A percentile compares a stretch with the other conserved stretches of the same genome.
These are phyloP conservation scores for Rhopalosiphum nymphaeae DNA, from an alignment of 2,888 invertebrate species.

Conservation along the genomic window DNA sequence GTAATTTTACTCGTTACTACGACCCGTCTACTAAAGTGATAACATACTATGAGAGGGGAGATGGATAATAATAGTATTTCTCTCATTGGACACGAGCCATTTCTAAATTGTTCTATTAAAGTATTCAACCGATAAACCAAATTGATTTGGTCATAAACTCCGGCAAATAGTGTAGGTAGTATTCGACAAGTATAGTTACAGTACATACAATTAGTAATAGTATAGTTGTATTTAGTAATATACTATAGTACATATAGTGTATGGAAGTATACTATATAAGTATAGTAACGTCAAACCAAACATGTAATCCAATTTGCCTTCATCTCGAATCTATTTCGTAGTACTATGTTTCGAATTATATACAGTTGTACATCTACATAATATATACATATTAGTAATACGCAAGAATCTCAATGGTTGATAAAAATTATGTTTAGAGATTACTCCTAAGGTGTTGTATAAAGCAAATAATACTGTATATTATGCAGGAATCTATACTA, in stretches of 20 bases:
- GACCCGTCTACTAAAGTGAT: not conserved
- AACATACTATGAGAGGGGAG: not conserved
- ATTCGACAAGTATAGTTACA: not conserved
- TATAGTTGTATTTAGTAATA: not conserved
- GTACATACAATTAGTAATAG: not conserved
- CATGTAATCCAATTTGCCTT: constrained; percentile 29
- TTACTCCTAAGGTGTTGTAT: not conserved
- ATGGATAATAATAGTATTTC: not conserved
- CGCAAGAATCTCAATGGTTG: constrained; percentile 21
- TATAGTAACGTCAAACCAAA: not conserved
- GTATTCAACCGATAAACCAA: constrained; percentile 21
- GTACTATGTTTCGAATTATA: constrained; percentile 35
- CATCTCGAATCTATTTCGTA: not conserved
- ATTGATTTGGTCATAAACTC: constrained; percentile 30
- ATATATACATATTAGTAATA: not conserved
- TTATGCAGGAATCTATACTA: no score
- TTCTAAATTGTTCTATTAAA: not conserved
- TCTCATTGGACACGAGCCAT: not conserved
- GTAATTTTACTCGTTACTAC: not conserved
- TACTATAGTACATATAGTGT: not conserved
- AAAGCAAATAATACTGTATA: not conserved
- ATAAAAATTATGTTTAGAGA: constrained; percentile 38
- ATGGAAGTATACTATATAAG: not conserved
- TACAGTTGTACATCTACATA: not conserved
- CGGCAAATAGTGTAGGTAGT: not conserved